Conservation (phyloP, 2,797 vertebrate genomes). For the Fratercula arctica region DNA sequence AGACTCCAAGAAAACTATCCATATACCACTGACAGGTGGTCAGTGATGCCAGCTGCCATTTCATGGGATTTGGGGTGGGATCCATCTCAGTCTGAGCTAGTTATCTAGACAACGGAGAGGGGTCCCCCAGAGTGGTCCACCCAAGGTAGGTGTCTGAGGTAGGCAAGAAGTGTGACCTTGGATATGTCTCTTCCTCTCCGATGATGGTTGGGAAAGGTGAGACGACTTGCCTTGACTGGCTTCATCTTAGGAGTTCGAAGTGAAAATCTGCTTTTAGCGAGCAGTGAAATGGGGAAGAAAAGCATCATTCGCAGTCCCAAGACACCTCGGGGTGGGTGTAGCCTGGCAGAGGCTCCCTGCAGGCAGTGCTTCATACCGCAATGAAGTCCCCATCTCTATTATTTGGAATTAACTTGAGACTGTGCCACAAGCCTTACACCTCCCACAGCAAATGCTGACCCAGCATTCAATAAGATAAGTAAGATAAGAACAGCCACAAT, state of each 20-base stretch:
- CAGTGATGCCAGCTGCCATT: neutral
- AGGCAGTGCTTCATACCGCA: neutral
- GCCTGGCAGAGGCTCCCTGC: neutral
- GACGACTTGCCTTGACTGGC: neutral
- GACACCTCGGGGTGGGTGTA: accelerated
- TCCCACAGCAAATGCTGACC: neutral
- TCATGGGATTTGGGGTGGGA: accelerated
- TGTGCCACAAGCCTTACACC: neutral
- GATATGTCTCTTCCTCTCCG: neutral
- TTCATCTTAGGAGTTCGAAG: neutral
- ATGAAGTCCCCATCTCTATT: neutral
- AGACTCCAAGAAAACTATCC: neutral
- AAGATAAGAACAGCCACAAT: neutral
- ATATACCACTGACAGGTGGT: neutral
- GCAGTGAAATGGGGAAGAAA: neutral
- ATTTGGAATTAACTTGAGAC: neutral
- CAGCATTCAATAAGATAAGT: neutral
- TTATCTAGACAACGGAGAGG: neutral
- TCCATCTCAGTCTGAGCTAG: neutral
- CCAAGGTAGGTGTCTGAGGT: neutral
- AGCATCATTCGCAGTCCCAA: accelerated
- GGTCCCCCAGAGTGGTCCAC: neutral
- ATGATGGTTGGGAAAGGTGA: neutral
- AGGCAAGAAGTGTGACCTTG: neutral
- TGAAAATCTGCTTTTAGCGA: neutral